Percentiles rank a stretch among this genome's conserved stretches.
phyloP scores from a whole-genome alignment of 2,888 invertebrate genomes.

The Pyrocoelia pectoralis region DNA sequence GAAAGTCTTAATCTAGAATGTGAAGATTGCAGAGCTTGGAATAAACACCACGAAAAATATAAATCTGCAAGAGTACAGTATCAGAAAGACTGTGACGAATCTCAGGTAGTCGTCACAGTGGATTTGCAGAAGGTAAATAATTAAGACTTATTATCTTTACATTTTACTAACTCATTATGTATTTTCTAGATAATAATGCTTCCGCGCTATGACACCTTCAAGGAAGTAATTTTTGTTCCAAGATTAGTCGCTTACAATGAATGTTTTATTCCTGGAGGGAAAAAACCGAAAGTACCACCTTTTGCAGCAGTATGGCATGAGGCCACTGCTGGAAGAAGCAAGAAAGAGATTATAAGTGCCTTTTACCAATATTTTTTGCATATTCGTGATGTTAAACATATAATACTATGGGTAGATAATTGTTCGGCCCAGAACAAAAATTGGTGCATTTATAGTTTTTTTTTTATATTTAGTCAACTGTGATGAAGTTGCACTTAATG shows the following conservation, averaged over 20 bases:
- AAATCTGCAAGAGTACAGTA: conserved; percentile 19
- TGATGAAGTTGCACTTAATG: conserved; percentile 19
- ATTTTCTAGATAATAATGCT: conserved; percentile 13
- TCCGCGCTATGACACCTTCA: conserved; percentile 15
- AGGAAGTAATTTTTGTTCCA: neutral
- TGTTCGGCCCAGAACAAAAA: conserved; percentile 5
- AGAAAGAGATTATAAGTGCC: conserved; percentile 21
- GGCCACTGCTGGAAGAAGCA: conserved; percentile 17
- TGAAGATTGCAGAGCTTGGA: conserved; percentile 9
- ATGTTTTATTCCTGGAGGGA: neutral
- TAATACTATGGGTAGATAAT: conserved; percentile 36
- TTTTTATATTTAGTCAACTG: conserved; percentile 36
- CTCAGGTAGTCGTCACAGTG: conserved; percentile 12
- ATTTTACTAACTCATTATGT: conserved; percentile 12
- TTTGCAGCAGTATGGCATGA: conserved; percentile 18
- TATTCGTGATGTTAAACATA: conserved; percentile 23
- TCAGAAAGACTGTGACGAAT: conserved; percentile 15
- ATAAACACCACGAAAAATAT: conserved; percentile 12
- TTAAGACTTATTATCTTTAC: conserved; percentile 3
- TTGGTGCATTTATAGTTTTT: conserved; percentile 31
- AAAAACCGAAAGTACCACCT: neutral
- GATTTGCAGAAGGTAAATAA: conserved; percentile 27
- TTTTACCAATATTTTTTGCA: neutral
- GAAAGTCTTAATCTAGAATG: conserved; percentile 15
- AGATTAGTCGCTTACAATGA: neutral